Conservation (phyloP, 2,797 vertebrate genomes). For the Gallinago solitaria region DNA sequence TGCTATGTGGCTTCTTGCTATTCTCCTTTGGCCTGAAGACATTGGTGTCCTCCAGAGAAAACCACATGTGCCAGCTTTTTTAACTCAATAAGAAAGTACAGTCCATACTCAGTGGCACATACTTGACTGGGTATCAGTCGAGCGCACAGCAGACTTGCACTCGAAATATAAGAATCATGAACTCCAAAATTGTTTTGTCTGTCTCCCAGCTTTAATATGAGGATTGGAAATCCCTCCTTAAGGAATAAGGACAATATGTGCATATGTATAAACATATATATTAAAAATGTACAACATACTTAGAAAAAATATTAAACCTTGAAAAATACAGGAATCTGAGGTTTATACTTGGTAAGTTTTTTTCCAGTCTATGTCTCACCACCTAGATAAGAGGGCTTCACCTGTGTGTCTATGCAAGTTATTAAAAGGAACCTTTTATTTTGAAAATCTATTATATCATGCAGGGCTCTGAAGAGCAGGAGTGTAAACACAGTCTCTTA, state of each 20-base stretch:
- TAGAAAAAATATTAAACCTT: background rate
- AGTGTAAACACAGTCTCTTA: background rate
- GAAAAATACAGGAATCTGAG: background rate
- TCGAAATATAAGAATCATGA: background rate
- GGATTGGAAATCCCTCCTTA: background rate
- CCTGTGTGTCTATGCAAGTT: background rate
- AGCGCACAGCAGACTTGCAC: background rate
- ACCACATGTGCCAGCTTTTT: background rate
- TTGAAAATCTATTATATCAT: background rate
- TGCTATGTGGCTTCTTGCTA: background rate
- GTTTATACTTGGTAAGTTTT: background rate
- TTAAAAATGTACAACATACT: background rate
- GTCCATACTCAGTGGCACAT: background rate
- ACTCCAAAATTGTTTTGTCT: background rate
- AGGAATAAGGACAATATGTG: background rate
- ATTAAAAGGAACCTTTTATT: background rate
- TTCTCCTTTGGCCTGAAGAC: background rate
- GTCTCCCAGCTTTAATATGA: background rate
- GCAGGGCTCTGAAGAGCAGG: background rate
- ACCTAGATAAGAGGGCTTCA: background rate
- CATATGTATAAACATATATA: background rate
- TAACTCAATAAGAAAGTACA: background rate
- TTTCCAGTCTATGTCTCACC: background rate
- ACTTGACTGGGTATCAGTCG: background rate
- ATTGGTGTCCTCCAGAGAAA: background rate